These are phyloP conservation scores for Tychaedon coryphoeus DNA, from an alignment of 2,113 vertebrate species.

Conservation along the genomic window DNA sequence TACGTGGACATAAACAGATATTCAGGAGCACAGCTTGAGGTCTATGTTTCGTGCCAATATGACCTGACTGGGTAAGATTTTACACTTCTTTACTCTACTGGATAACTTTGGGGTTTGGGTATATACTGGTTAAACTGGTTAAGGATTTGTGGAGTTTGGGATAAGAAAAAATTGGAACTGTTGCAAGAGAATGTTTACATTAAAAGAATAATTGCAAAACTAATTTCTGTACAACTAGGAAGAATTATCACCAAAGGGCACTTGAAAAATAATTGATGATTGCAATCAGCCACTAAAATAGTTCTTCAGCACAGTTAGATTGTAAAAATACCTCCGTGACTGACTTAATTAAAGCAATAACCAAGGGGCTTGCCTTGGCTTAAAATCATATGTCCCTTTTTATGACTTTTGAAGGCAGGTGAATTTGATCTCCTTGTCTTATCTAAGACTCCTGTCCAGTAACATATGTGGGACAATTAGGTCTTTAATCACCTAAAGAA, in stretches of 20 bases:
- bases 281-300: not conserved
- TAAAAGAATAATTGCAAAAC: not conserved
- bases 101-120: not conserved
- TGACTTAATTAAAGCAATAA: not conserved
- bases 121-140: not conserved
- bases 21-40: not conserved
- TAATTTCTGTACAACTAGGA: not conserved
- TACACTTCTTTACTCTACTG: not conserved
- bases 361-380: not conserved
- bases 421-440: not conserved
- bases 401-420: not conserved
- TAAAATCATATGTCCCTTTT: not conserved
- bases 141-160: not conserved
- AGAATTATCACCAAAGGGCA: not conserved
- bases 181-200: not conserved
- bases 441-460: not conserved
- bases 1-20: not conserved
- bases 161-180: not conserved
- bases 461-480: not conserved
- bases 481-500: not conserved
- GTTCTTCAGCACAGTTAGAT: not conserved
- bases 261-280: not conserved
- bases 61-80: not conserved
- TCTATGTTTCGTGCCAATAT: fast-evolving
- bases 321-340: not conserved